Evolutionary conservation across 1,140 invertebrate species (phyloP).

Genomic region (Drosophila pseudoananassae): DNA sequence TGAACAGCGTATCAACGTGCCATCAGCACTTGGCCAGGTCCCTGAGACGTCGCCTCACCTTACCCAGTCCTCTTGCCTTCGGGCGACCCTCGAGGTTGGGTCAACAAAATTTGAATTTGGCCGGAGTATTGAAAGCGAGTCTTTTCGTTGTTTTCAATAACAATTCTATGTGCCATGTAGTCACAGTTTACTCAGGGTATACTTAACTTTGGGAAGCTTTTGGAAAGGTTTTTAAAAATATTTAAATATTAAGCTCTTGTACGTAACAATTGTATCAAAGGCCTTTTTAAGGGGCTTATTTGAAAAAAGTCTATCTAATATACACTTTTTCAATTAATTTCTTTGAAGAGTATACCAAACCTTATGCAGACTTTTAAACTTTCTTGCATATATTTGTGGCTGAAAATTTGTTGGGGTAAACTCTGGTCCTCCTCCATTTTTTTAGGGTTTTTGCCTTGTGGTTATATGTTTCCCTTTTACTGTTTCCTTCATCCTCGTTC

Average conservation of each 20-base stretch:
- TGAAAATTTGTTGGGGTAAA: too few relatives aligned
- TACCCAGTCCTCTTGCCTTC: background rate
- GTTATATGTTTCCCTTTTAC: slow-evolving; percentile 26
- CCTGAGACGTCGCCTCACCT: background rate
- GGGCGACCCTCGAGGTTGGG: slow-evolving; percentile 13
- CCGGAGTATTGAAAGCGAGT: slow-evolving; percentile 45
- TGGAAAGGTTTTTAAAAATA: background rate
- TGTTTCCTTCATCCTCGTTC: slow-evolving; percentile 6
- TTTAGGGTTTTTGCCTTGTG: slow-evolving; percentile 42
- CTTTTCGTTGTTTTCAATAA: slow-evolving; percentile 54
- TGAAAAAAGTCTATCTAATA: too few relatives aligned
- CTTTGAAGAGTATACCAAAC: background rate
- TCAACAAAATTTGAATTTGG: slow-evolving; percentile 66
- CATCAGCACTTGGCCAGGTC: slow-evolving; percentile 69
- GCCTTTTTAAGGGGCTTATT: too few relatives aligned
- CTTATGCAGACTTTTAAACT: background rate
- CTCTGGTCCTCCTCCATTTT: slow-evolving; percentile 3
- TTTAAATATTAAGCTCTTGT: background rate
- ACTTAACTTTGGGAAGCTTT: background rate
- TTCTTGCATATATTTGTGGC: slow-evolving; percentile 8
- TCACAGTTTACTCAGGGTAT: background rate
- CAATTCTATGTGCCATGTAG: slow-evolving; percentile 18
- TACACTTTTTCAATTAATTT: background rate
- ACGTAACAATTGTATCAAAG: too few relatives aligned
- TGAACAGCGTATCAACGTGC: slow-evolving; percentile 75